A percentile compares a stretch with the other conserved stretches of the same genome.
These are phyloP conservation scores for Holacanthella duospinosa DNA, from an alignment of 2,888 invertebrate genomes.

Conservation along the genomic window DNA sequence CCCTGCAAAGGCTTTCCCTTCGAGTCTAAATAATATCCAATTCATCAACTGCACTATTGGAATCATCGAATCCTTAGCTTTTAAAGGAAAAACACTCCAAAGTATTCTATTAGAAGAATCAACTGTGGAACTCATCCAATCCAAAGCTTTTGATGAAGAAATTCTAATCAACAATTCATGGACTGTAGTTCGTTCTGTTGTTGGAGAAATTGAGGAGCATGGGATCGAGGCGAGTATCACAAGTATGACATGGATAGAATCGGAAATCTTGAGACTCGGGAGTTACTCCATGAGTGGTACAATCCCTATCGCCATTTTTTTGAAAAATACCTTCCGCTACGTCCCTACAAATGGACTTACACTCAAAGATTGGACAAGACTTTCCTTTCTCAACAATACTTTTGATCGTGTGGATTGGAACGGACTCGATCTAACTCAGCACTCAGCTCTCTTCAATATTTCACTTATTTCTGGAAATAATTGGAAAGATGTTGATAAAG, in stretches of 20 bases:
- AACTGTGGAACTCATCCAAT: slow-evolving; percentile 20
- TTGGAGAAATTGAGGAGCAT: slow-evolving; percentile 20
- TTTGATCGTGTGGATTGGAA: slow-evolving; percentile 51
- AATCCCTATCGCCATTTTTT: slow-evolving; percentile 21
- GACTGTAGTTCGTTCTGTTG: slow-evolving; percentile 18
- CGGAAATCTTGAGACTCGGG: slow-evolving; percentile 19
- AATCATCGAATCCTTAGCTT: slow-evolving; percentile 53
- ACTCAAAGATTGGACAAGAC: slow-evolving; percentile 55
- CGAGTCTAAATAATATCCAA: slow-evolving; percentile 25
- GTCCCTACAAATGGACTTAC: slow-evolving; percentile 52
- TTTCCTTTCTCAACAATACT: slow-evolving; percentile 54
- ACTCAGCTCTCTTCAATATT: slow-evolving; percentile 42
- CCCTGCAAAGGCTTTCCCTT: slow-evolving; percentile 33
- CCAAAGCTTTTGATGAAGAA: slow-evolving; percentile 41
- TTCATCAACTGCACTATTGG: slow-evolving; percentile 47
- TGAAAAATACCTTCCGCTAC: slow-evolving; percentile 45
- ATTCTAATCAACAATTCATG: slow-evolving; percentile 47
- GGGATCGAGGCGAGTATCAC: slow-evolving; percentile 28
- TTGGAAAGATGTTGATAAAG: slow-evolving; percentile 42
- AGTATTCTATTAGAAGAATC: slow-evolving; percentile 48
- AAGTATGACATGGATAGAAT: slow-evolving; percentile 26
- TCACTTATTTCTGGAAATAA: slow-evolving; percentile 52
- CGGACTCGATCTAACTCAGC: slow-evolving; percentile 44
- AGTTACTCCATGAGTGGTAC: slow-evolving; percentile 21
- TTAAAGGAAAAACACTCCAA: slow-evolving; percentile 55